These are phyloP conservation scores for Catostylus mosaicus DNA, from an alignment of 30 jellyfish, hydroid and myxozoan species.

Conservation along the genomic window DNA sequence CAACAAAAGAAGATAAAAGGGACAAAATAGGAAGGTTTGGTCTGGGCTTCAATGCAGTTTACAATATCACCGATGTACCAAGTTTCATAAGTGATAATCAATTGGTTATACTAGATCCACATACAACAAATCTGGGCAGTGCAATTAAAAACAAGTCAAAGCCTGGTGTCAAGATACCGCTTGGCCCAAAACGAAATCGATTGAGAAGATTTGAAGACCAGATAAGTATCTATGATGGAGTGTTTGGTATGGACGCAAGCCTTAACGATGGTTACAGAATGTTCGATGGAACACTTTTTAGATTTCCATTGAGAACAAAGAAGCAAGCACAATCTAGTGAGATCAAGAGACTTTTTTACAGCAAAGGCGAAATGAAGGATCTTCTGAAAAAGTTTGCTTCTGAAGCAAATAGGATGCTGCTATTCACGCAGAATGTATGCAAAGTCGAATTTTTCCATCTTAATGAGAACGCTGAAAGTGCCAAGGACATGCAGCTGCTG, in stretches of 20 bases:
- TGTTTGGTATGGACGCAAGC: constrained; percentile 75
- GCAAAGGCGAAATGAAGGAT: constrained; percentile 51
- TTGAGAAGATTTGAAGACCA: constrained; percentile 54
- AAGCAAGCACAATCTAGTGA: constrained; percentile 62
- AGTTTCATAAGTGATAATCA: constrained; percentile 72
- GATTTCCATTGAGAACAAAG: constrained; percentile 77
- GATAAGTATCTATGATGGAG: constrained; percentile 54
- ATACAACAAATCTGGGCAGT: constrained; percentile 64
- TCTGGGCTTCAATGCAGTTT: constrained; percentile 86
- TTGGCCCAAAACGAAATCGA: constrained; percentile 31
- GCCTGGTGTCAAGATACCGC: constrained; percentile 72
- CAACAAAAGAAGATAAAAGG: constrained; percentile 76
- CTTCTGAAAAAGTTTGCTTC: constrained; percentile 40
- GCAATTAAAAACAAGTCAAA: constrained; percentile 65
- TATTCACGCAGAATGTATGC: constrained; percentile 73
- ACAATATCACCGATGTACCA: constrained; percentile 87
- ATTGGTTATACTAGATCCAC: constrained; percentile 83
- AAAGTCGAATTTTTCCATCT: constrained; percentile 38
- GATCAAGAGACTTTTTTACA: constrained; percentile 49
- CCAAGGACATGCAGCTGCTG: constrained; percentile 38
- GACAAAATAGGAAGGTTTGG: constrained; percentile 87
- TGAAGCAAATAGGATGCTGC: constrained; percentile 39
- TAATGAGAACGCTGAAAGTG: constrained; percentile 5
- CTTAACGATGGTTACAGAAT: background rate
- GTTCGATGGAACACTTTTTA: constrained; percentile 70